Base-by-base conservation (phyloP, 1,140 invertebrate genomes). In the Andricus grossulariae region DNA sequence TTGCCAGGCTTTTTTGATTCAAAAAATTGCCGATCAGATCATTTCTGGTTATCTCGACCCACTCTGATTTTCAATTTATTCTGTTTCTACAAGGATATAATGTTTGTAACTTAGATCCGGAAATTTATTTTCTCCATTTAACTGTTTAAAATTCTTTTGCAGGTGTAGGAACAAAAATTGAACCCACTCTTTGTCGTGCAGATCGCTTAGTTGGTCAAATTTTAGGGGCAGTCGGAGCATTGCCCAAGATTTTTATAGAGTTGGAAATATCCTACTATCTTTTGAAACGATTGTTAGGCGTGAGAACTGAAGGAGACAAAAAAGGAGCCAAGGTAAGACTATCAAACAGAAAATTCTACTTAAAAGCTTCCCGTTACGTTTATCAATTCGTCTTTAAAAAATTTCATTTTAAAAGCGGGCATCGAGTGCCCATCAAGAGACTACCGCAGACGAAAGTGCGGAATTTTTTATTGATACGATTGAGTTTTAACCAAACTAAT, bases 141-240 rank as follows among this genome's bases (percentile, higher is more conserved):
- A 73, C 21, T 2, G 45, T 39, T 71, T 32, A 32, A 60, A 52
- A 19, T 72, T 77, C 75, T 76, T 78, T 87, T 86, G 6, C 80
- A 95, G 95, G 99, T 92, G 99, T 99, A 39, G 99, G 99, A 83
- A 99, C 99, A 0, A 98, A 99, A 92, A 99, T 99, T 86, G 99
- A 99, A 91, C 99, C 99, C 0, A 99, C 98, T 12, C 92, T 99
- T 11, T 99, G 99, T 86, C 93, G 99, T 88, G 99, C 98, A 83
- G 99, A 99, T 94, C 94, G 99, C 87, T 94, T 99, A 85, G 99
- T 99, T 2, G 99, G 99, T 76, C 98, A 99, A 92, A 98, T 99
- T 72, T 93, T 99, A 18, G 99, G 99, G n/a, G 97, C 98, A 50
- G 97, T 99, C 50, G 98, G 97, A 19, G 96, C 97, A 51, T 91